These are phyloP conservation scores for Triplophysa dalaica DNA, from an alignment of 2,113 vertebrate species.

Conservation along the genomic window DNA sequence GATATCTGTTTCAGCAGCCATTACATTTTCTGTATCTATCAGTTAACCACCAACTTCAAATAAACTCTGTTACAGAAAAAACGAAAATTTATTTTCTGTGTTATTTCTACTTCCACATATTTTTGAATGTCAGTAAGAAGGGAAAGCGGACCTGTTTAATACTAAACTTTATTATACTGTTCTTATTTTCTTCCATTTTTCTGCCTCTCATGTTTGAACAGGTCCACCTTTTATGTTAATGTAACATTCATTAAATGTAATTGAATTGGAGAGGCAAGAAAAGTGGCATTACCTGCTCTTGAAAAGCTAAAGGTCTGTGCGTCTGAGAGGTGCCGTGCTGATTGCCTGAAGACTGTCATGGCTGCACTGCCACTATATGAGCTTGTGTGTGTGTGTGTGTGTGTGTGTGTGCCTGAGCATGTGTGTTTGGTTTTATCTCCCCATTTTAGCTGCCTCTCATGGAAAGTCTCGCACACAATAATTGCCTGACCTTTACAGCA, in stretches of 20 bases:
- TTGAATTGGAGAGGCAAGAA: slow-evolving; percentile 48
- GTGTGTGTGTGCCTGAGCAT: slow-evolving; percentile 23
- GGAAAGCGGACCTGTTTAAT: slow-evolving; percentile 18
- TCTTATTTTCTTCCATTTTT: too few relatives aligned
- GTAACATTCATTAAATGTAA: slow-evolving; percentile 51
- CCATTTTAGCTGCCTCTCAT: slow-evolving; percentile 70
- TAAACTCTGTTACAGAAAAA: too few relatives aligned
- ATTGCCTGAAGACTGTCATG: slow-evolving; percentile 39
- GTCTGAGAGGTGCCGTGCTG: slow-evolving; percentile 34
- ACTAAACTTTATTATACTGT: not conserved
- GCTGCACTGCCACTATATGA: slow-evolving; percentile 2
- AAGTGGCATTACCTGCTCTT: slow-evolving; percentile 42
- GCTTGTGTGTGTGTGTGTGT: too few relatives aligned
- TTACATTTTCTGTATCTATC: too few relatives aligned
- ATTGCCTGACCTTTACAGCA: slow-evolving; percentile 98
- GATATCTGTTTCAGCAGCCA: too few relatives aligned
- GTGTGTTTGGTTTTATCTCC: slow-evolving; percentile 56
- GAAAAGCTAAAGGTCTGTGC: slow-evolving; percentile 43
- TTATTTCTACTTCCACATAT: not conserved
- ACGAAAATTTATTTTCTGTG: too few relatives aligned
- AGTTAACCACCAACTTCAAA: too few relatives aligned
- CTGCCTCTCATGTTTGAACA: not conserved
- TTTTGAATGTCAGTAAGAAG: not conserved
- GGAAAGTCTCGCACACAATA: slow-evolving; percentile 95
- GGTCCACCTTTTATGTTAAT: slow-evolving; percentile 48